Percentiles rank a stretch among this genome's conserved stretches.
Evolutionary conservation across 2,113 vertebrate genomes (phyloP).

Genomic region (Perca fluviatilis): DNA sequence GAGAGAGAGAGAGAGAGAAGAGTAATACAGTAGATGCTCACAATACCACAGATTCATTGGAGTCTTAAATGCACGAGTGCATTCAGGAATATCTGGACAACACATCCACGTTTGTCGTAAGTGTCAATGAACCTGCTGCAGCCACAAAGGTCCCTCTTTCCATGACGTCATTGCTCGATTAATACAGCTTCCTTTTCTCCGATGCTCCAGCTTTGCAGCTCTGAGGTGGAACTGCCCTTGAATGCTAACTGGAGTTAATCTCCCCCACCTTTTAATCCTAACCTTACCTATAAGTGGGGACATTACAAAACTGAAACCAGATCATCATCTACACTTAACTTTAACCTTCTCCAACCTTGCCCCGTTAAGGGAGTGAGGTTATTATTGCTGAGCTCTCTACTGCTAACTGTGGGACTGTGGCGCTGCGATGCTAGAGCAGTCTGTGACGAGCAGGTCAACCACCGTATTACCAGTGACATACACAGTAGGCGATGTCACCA

Average conservation of each 20-base stretch:
- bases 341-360: slow-evolving; percentile 55
- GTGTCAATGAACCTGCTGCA: slow-evolving; percentile 62
- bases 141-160: slow-evolving; percentile 36
- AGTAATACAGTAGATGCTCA: slow-evolving; percentile 78
- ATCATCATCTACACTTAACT: slow-evolving; percentile 58
- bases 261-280: slow-evolving; percentile 43
- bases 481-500: slow-evolving; percentile 80
- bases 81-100: slow-evolving; percentile 50
- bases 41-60: slow-evolving; percentile 73
- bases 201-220: slow-evolving; percentile 30
- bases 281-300: slow-evolving; percentile 31
- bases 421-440: slow-evolving; percentile 85
- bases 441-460: slow-evolving; percentile 86
- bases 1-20: slow-evolving; percentile 51
- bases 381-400: slow-evolving; percentile 54
- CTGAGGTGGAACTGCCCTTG: slow-evolving; percentile 44
- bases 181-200: slow-evolving; percentile 25
- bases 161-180: slow-evolving; percentile 16
- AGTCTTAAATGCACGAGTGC: slow-evolving; percentile 59
- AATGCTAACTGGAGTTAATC: slow-evolving; percentile 31
- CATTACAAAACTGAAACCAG: slow-evolving; percentile 55
- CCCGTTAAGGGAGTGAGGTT: slow-evolving; percentile 50
- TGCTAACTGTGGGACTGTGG: slow-evolving; percentile 85
- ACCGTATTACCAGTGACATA: slow-evolving; percentile 82
- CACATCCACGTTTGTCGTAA: slow-evolving; percentile 66